Evolutionary conservation across 1,140 invertebrate species (phyloP), one percentile per base, ranked within the genome.

Genomic region (Pentalonia nigronervosa): DNA sequence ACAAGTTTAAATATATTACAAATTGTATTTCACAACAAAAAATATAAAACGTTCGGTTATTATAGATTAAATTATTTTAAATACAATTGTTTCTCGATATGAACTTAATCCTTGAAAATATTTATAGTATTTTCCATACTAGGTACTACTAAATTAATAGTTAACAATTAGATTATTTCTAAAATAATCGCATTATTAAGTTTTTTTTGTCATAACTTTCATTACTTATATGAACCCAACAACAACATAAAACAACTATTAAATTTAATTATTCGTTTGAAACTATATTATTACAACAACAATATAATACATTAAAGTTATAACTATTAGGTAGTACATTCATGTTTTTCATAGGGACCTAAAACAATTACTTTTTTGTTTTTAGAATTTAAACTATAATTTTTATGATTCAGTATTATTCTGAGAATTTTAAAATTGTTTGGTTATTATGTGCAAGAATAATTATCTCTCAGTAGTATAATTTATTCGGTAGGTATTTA

Each of bases 251-350:
- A 76, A 76, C 60, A 76, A 76, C 60, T n/a, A 76, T 76, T n/a
- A 76, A 76, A 76, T 76, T 76, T 76, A 76, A 76, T 76, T 76
- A 76, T 76, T 76, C 60, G 14, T n/a, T n/a, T 76, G 60, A 76
- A 76, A 76, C 14, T n/a, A 17, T 76, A 76, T n/a, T n/a, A 34
- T 76, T 76, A 76, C 30, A 76, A 76, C 11, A 76, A 67, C 30
- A n/a, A 41, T 41, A n/a, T 20, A 76, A 14, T n/a, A 76, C 30
- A 14, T 76, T 76, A 14, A 76, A 76, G n/a, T 76, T n/a, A n/a
- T 17, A n/a, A 17, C 60, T n/a, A 76, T n/a, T 67, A 47, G 8
- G 1, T 20, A 76, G n/a, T 76, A 14, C 25, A 67, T 67, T 67
- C 9, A 67, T 67, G 60, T 60, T 14, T 60, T 11, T 56, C 53